Conservation (phyloP, 92 coral and sea anemone species). For the Phymanthus crucifer region DNA sequence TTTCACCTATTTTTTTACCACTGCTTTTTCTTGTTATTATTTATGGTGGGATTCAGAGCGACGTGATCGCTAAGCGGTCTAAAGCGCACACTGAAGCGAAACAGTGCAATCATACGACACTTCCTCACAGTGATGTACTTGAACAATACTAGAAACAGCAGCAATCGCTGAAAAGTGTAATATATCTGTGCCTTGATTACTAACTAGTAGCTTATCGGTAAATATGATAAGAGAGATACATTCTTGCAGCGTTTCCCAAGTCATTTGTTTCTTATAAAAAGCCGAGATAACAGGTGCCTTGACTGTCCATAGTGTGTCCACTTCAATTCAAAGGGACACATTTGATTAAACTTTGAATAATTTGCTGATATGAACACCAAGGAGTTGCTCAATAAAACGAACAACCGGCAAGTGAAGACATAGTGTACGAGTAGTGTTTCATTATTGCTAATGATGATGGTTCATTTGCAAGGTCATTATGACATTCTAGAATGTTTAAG, state of each 20-base stretch:
- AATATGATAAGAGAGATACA: not conserved
- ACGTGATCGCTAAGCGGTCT: slow-evolving; percentile 11
- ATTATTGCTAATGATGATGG: not conserved
- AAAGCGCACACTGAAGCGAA: slow-evolving; percentile 1
- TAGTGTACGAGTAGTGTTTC: not conserved
- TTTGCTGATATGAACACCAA: not conserved
- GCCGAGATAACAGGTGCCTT: slow-evolving; percentile 26
- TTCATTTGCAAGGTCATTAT: slow-evolving; percentile 14
- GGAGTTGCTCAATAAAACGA: not conserved
- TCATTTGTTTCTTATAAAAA: slow-evolving; percentile 29
- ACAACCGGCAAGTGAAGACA: not conserved
- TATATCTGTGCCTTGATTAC: not conserved
- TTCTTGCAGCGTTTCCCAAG: not conserved
- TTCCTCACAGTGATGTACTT: slow-evolving; percentile 4
- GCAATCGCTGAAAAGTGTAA: not conserved
- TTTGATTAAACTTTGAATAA: not conserved
- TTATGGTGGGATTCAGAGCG: not conserved
- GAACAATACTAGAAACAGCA: not conserved
- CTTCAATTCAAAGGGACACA: not conserved
- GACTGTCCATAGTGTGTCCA: not conserved
- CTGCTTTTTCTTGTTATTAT: not conserved
- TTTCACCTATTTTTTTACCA: not conserved
- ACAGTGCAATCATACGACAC: not conserved
- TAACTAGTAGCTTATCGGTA: too few relatives aligned
- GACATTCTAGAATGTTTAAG: not conserved